Conservation (phyloP, 2,888 invertebrate species). For the Caenorhabditis uteleia region DNA sequence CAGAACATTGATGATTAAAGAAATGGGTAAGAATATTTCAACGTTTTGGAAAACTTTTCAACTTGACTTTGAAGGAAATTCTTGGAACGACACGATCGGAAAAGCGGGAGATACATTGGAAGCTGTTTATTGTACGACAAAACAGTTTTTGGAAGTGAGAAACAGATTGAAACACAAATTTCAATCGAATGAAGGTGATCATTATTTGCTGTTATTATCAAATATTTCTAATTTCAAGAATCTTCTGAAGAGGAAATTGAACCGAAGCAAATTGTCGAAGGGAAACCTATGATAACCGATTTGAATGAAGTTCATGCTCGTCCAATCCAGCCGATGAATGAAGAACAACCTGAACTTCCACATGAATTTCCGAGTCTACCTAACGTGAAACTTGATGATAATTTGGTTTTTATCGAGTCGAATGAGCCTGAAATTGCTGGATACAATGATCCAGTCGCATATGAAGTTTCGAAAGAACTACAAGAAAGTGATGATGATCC, state of each 20-base stretch:
- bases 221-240: background rate
- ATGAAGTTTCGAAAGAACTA: conserved; percentile 1
- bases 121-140: conserved; percentile 38
- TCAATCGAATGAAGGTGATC: background rate
- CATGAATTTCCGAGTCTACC: conserved; percentile 42
- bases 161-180: conserved; percentile 15
- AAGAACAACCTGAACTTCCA: conserved; percentile 22
- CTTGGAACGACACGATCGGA: conserved; percentile 24
- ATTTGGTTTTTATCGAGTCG: conserved; percentile 23
- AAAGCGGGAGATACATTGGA: conserved; percentile 33
- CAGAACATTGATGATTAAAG: conserved; percentile 24
- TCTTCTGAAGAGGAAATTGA: background rate
- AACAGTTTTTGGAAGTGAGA: conserved; percentile 26
- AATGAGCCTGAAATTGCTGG: background rate
- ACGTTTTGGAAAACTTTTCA: background rate
- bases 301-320: conserved; percentile 40
- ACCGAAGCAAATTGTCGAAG: conserved; percentile 4
- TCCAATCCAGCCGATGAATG: conserved; percentile 40
- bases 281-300: conserved; percentile 39
- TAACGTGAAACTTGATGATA: conserved; percentile 22
- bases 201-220: background rate
- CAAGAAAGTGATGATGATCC: background rate
- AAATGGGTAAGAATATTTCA: conserved; percentile 20
- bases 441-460: conserved; percentile 5
- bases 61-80: conserved; percentile 8